phyloP scores from a whole-genome alignment of 2,113 vertebrate genomes.

The Hiodon alosoides region DNA sequence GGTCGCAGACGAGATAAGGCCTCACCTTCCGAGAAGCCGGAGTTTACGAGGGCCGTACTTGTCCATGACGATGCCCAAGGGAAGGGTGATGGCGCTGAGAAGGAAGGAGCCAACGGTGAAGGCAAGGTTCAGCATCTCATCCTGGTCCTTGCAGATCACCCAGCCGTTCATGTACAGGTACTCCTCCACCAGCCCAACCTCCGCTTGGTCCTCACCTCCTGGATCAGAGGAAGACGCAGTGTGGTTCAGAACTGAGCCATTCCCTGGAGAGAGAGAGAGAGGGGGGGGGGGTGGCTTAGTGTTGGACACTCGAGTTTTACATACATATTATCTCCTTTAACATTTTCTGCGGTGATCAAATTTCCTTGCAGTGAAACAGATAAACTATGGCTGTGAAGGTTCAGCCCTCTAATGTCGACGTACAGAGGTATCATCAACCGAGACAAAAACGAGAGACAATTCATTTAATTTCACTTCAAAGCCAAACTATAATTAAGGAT shows the following conservation, averaged over 20 bases:
- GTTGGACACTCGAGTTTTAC: not conserved
- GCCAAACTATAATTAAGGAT: too few species aligned
- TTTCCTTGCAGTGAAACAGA: too few species aligned
- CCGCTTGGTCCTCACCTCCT: not conserved
- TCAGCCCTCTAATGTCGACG: too few species aligned
- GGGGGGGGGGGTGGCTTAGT: not conserved
- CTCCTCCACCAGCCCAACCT: constrained; percentile 44
- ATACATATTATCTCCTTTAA: not conserved
- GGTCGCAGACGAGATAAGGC: not conserved
- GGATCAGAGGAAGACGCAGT: not conserved
- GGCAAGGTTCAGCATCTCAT: constrained; percentile 94
- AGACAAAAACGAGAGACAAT: too few species aligned
- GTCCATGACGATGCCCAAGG: constrained; percentile 96
- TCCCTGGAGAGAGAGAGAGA: not conserved
- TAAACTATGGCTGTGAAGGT: too few species aligned
- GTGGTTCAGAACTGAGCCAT: constrained; percentile 9
- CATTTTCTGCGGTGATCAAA: not conserved
- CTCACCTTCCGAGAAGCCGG: constrained; percentile 87
- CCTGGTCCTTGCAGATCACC: constrained; percentile 89
- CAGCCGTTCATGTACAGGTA: constrained; percentile 70
- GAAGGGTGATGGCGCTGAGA: constrained; percentile 90
- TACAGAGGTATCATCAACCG: too few species aligned
- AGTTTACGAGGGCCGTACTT: constrained; percentile 93
- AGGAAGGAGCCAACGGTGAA: constrained; percentile 96
- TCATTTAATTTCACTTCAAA: too few species aligned